Conservation (phyloP, 2,113 vertebrate genomes). For the Bos indicus region DNA sequence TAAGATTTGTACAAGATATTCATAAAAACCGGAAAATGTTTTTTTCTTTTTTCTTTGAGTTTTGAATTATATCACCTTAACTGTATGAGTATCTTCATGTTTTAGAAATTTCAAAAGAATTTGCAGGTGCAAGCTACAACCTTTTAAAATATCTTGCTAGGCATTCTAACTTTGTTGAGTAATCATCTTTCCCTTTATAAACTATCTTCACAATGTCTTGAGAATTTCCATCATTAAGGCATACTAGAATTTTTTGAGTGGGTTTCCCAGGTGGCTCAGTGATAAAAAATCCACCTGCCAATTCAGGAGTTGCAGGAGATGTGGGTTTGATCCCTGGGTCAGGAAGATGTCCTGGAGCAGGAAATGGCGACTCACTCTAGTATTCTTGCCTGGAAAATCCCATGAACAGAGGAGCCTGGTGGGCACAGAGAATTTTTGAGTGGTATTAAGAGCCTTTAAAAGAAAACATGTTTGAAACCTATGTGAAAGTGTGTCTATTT, state of each 20-base stretch:
- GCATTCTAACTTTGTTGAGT: background rate
- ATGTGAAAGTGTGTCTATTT: background rate
- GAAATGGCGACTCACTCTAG: background rate
- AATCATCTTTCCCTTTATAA: background rate
- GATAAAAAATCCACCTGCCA: background rate
- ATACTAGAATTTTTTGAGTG: background rate
- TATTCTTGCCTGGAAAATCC: background rate
- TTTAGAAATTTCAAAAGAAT: conserved; percentile 10
- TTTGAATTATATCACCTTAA: background rate
- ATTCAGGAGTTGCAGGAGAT: background rate
- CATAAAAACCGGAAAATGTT: background rate
- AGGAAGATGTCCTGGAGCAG: background rate
- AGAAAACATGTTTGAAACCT: background rate
- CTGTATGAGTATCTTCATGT: background rate
- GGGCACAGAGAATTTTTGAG: background rate
- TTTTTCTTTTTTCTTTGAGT: background rate
- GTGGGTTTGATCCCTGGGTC: background rate
- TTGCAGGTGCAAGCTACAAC: background rate
- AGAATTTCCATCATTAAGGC: background rate
- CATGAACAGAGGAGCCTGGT: background rate
- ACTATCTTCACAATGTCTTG: background rate
- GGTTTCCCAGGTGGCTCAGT: background rate
- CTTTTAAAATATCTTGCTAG: background rate
- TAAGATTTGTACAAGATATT: background rate
- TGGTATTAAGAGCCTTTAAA: background rate